Base-by-base conservation (phyloP, 2,888 invertebrate genomes). In the Vanessa cardui region DNA sequence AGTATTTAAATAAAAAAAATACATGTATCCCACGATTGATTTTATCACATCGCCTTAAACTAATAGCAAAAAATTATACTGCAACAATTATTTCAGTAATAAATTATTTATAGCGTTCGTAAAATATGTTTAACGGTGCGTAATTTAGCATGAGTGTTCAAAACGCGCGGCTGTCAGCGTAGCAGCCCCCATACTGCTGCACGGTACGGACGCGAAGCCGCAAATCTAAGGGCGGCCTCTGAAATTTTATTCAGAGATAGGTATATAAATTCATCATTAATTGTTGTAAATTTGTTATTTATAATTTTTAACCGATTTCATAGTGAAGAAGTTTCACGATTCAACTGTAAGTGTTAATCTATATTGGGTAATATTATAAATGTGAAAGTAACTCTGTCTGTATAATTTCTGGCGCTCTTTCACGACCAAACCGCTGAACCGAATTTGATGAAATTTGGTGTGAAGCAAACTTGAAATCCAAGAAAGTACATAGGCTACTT, bases 41-140 rank as follows among this genome's bases (percentile, higher is more conserved):
- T 64, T 44, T 68, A 63, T 56, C 16, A 20, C 39, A 56, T 21
- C 21, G 9, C 21, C 58, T 20, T 33, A 20, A 58, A 50, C 66
- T 62, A 47, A 46, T 64, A 69, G 12, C 6, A 52, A 9, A 49
- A 7, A 54, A 21, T 16, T 31, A 31, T 31, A n/a, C 26, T 31
- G 31, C 52, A 54, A 15, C 31, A 31, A n/a, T 26, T 54, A 76
- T 77, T 80, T 78, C 77, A 70, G 78, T 76, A 77, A 78, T 80
- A 80, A 80, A 77, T 76, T 78, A 81, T 88, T 88, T 85, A 87
- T 77, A 78, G 76, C 80, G 78, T 82, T 78, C 82, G 80, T 88
- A 86, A 89, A 91, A 83, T 78, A 78, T 78, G 80, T 73, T 88
- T 87, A 86, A 86, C 82, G 86, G 77, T 78, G 82, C 83, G 85